Conservation (phyloP, 2,888 invertebrate species). For the Euphydryas editha region DNA sequence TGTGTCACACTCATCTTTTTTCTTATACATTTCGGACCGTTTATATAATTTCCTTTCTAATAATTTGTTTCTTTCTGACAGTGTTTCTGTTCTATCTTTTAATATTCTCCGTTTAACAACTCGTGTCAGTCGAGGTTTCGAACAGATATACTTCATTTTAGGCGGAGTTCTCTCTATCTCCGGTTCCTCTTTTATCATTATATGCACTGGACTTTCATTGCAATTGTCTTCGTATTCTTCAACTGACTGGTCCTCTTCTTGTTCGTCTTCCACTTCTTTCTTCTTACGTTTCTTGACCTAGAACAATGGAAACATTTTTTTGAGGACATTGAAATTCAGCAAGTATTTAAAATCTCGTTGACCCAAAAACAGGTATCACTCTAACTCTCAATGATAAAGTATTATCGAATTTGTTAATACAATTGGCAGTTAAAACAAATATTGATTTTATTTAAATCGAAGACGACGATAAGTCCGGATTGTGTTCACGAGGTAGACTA, state of each 20-base stretch:
- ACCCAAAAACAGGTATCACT: conserved; percentile 10
- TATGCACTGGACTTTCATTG: conserved; percentile 22
- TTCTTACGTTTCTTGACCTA: conserved; percentile 21
- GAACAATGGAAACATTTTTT: neutral
- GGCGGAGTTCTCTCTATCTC: conserved; percentile 11
- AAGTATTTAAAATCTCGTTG: conserved; percentile 1
- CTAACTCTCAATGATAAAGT: conserved; percentile 11
- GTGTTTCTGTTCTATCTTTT: conserved; percentile 5
- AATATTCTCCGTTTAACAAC: conserved; percentile 11
- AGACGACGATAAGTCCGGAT: conserved; percentile 10
- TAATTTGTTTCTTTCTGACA: neutral
- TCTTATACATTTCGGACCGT: conserved; percentile 53
- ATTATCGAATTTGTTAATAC: conserved; percentile 5
- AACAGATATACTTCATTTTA: conserved; percentile 15
- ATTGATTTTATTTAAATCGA: conserved; percentile 13
- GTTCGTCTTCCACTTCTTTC: conserved; percentile 7
- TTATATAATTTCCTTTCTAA: conserved; percentile 30
- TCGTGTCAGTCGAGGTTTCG: conserved; percentile 18
- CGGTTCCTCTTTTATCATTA: conserved; percentile 34
- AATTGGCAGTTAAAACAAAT: conserved; percentile 19
- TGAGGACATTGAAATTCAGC: neutral
- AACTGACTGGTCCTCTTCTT: conserved; percentile 13
- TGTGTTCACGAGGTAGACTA: neutral
- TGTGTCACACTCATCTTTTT: conserved; percentile 75
- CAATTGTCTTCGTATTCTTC: conserved; percentile 28